A percentile compares a stretch with the other conserved stretches of the same genome.
These are phyloP conservation scores for Heliconius cydno DNA, from an alignment of 2,888 invertebrate genomes.

Conservation along the genomic window DNA sequence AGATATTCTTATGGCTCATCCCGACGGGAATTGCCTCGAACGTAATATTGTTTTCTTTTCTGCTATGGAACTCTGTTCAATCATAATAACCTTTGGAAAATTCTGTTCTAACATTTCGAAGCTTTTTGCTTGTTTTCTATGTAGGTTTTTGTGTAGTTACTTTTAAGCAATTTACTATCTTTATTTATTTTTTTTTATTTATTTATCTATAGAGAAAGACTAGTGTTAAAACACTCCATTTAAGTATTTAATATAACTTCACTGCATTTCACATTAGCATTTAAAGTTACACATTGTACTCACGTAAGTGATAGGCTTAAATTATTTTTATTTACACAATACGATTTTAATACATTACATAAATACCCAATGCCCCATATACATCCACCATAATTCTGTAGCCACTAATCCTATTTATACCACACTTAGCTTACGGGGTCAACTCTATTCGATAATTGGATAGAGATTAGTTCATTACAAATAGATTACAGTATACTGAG, in stretches of 20 bases:
- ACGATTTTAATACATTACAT: too few relatives aligned
- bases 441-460: slow-evolving; percentile 64
- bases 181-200: neutral
- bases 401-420: slow-evolving; percentile 28
- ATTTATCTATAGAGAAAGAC: neutral
- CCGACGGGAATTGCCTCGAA: slow-evolving; percentile 45
- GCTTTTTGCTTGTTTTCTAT: neutral
- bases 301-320: too few relatives aligned
- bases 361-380: too few relatives aligned
- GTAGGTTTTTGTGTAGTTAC: neutral
- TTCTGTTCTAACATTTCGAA: slow-evolving; percentile 27
- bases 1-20: slow-evolving; percentile 46
- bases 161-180: neutral
- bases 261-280: too few relatives aligned
- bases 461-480: slow-evolving; percentile 58
- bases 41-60: slow-evolving; percentile 47
- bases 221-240: too few relatives aligned
- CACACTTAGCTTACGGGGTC: slow-evolving; percentile 19
- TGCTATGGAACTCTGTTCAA: slow-evolving; percentile 41
- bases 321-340: too few relatives aligned
- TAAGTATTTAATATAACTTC: too few relatives aligned
- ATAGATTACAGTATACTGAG: slow-evolving; percentile 41
- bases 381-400: neutral
- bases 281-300: too few relatives aligned
- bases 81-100: slow-evolving; percentile 60